Percentiles rank a stretch among this genome's conserved stretches.
phyloP scores from a whole-genome alignment of 1,140 invertebrate species.

The Manduca sexta region DNA sequence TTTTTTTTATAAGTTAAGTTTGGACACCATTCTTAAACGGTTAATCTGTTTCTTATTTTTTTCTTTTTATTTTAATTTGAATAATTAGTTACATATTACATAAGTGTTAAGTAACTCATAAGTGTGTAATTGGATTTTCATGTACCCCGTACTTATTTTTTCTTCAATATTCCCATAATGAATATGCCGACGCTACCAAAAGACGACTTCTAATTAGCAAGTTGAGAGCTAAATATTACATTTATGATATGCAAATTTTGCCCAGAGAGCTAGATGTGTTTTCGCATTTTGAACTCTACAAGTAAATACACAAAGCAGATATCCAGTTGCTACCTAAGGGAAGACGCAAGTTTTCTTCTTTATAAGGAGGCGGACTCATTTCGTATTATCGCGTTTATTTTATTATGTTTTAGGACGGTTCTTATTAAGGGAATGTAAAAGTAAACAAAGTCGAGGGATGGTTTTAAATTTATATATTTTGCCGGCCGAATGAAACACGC shows the following conservation, averaged over 20 bases:
- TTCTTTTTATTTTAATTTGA: no score
- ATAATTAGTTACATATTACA: no score
- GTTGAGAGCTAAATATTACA: conserved; percentile 70
- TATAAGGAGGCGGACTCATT: conserved; percentile 29
- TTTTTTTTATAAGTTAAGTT: no score
- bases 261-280: conserved; percentile 29
- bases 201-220: conserved; percentile 67
- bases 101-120: no score
- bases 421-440: conserved; percentile 20
- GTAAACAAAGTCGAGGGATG: conserved; percentile 4
- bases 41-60: no score
- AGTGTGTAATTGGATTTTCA: no score
- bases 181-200: conserved; percentile 39
- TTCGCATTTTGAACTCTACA: conserved; percentile 44
- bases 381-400: conserved; percentile 27
- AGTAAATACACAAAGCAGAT: conserved; percentile 20
- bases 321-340: conserved; percentile 18
- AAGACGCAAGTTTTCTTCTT: conserved; percentile 33
- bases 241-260: conserved; percentile 71
- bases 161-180: neutral
- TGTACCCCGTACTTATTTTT: no score
- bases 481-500: no score
- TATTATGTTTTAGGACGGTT: conserved; percentile 28
- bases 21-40: no score
- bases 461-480: neutral